Percentiles rank a stretch among this genome's conserved stretches.
Evolutionary conservation across 1,140 invertebrate genomes (phyloP).

Genomic region (Rhagoletis pomonella): DNA sequence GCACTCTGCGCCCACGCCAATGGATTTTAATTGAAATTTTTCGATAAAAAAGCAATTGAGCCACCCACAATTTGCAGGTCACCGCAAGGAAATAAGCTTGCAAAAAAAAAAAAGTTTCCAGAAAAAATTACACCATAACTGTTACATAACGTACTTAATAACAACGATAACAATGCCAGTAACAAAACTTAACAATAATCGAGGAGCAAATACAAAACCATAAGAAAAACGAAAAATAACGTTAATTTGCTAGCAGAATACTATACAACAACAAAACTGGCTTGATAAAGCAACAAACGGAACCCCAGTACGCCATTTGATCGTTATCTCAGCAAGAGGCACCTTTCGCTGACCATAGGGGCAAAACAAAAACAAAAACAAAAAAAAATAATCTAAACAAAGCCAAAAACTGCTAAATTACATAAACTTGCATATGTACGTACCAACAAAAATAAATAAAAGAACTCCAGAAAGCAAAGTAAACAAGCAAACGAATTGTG

Average conservation of each 20-base stretch:
- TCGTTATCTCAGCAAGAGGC: background rate
- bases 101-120: background rate
- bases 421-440: background rate
- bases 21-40: conserved; percentile 52
- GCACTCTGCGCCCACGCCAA: conserved; percentile 13
- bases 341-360: conserved; percentile 2
- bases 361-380: background rate
- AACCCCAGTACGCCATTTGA: background rate
- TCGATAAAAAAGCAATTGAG: conserved; percentile 43
- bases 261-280: background rate
- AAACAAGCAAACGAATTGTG: background rate
- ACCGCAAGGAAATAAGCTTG: background rate
- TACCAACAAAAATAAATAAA: background rate
- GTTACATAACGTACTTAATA: conserved; percentile 33
- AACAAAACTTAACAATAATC: background rate
- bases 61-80: conserved; percentile 44
- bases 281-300: background rate
- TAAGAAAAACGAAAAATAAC: background rate
- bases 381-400: background rate
- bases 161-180: conserved; percentile 6
- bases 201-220: background rate
- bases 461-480: background rate
- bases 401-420: background rate
- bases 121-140: background rate
- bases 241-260: too few species aligned